Percentiles rank a stretch among this genome's conserved stretches.
These are phyloP conservation scores for Pachycephus smyrnensis DNA, from an alignment of 2,888 invertebrate genomes.

Conservation along the genomic window DNA sequence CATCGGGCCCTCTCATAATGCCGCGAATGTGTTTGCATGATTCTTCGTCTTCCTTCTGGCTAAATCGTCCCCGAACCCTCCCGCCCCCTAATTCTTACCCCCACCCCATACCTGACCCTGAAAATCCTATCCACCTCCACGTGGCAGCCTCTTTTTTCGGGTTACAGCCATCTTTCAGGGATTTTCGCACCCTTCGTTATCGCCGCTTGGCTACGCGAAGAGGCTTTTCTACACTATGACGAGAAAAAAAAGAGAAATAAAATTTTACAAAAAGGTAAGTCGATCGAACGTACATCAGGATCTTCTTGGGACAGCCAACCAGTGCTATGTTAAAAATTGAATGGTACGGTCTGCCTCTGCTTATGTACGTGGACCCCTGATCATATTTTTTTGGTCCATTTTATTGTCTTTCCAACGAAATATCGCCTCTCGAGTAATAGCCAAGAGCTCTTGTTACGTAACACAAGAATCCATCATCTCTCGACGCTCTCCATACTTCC, in stretches of 20 bases:
- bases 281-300: neutral
- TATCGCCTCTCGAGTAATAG: neutral
- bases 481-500: neutral
- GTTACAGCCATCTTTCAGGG: neutral
- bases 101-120: neutral
- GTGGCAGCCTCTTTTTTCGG: neutral
- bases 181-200: neutral
- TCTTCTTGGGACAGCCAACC: neutral
- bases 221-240: neutral
- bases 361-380: neutral
- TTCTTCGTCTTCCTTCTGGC: neutral
- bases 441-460: neutral
- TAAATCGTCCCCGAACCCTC: neutral
- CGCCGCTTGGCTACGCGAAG: neutral
- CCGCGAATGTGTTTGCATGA: neutral
- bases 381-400: neutral
- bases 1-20: neutral
- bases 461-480: neutral
- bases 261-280: neutral
- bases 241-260: neutral
- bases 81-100: neutral
- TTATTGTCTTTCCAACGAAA: neutral
- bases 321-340: neutral
- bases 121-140: neutral
- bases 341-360: neutral